These are phyloP conservation scores for Cepphus grylle DNA, from an alignment of 2,113 vertebrate species.

Conservation along the genomic window DNA sequence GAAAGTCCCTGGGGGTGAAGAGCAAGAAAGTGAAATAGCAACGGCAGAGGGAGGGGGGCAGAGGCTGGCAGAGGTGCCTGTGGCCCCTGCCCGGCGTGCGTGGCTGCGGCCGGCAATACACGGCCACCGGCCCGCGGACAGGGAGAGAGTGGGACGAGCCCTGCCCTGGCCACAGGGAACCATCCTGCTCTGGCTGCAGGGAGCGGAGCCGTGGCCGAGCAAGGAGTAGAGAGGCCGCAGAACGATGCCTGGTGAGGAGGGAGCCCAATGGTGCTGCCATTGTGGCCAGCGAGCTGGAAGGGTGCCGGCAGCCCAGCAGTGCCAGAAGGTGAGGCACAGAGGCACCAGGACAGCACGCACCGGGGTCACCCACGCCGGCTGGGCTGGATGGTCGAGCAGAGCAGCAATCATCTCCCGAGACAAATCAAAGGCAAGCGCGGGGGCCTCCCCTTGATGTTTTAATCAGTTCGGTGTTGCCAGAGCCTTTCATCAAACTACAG, in stretches of 20 bases:
- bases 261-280: background rate
- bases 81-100: background rate
- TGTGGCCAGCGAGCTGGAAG: rapidly evolving
- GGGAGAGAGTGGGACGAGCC: background rate
- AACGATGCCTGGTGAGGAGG: background rate
- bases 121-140: background rate
- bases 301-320: background rate
- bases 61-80: background rate
- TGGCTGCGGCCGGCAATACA: background rate
- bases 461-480: constrained; percentile 42
- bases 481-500: constrained; percentile 66
- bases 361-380: rapidly evolving
- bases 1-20: constrained; percentile 75
- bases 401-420: background rate
- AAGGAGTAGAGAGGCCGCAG: background rate
- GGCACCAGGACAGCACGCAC: background rate
- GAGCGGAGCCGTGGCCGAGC: rapidly evolving
- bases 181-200: background rate
- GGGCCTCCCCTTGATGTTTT: constrained; percentile 64
- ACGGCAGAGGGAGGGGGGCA: background rate
- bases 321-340: background rate
- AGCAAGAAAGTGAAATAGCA: constrained; percentile 67
- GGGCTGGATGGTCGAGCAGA: background rate
- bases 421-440: constrained; percentile 39
- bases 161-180: rapidly evolving